Conservation (phyloP, 2,888 invertebrate species). For the Acutogordius australiensis region DNA sequence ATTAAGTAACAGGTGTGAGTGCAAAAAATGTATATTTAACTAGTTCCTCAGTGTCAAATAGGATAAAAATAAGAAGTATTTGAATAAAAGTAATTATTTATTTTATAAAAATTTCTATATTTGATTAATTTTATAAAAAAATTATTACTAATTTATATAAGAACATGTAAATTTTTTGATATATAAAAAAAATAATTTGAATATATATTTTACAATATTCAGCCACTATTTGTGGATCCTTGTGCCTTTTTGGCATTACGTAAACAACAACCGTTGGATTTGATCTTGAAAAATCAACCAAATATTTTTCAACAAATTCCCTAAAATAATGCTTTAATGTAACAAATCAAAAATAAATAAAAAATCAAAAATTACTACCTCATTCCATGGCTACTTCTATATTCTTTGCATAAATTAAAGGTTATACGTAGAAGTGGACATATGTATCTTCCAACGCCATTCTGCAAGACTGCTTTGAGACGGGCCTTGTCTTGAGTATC, state of each 20-base stretch:
- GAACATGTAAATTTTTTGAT: no score
- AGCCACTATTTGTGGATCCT: constrained; percentile 44
- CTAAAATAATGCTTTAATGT: neutral
- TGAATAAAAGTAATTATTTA: no score
- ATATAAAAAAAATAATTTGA: no score
- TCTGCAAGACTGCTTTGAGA: constrained; percentile 34
- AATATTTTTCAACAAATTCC: constrained; percentile 35
- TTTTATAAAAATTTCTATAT: no score
- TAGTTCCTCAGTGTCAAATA: no score
- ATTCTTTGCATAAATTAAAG: constrained; percentile 63
- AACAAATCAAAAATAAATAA: constrained; percentile 14
- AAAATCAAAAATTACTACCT: constrained; percentile 33
- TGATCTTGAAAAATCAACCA: constrained; percentile 50
- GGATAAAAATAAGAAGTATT: no score
- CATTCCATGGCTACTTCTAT: constrained; percentile 49
- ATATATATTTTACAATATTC: constrained; percentile 49
- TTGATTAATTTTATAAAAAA: no score
- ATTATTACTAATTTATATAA: no score
- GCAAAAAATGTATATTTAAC: no score
- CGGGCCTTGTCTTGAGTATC: constrained; percentile 16
- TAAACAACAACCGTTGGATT: constrained; percentile 73
- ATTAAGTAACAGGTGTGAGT: no score
- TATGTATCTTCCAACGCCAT: constrained; percentile 66
- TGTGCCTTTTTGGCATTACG: constrained; percentile 60
- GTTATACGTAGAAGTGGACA: constrained; percentile 68